Percentiles rank a stretch among this genome's conserved stretches.
Conservation (phyloP, 2,888 invertebrate genomes). For the Nasonia oneida region DNA sequence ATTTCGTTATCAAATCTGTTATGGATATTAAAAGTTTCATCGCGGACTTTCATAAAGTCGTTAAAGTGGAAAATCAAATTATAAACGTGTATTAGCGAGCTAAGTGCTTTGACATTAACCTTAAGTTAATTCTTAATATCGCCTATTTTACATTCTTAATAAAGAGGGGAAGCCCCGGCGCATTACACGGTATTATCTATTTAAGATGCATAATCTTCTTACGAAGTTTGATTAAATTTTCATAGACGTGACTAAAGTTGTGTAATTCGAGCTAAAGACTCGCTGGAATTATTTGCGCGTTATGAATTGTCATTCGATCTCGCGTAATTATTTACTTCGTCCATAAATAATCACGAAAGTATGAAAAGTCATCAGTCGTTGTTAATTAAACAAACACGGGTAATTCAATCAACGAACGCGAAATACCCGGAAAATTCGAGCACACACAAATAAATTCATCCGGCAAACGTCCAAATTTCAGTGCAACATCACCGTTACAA, state of each 20-base stretch:
- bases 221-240: conserved; percentile 1
- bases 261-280: not conserved
- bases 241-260: not conserved
- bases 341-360: no score
- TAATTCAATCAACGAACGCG: not conserved
- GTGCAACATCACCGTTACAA: not conserved
- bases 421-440: not conserved
- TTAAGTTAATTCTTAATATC: conserved; percentile 12
- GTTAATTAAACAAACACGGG: not conserved
- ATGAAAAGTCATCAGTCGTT: not conserved
- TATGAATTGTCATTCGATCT: no score
- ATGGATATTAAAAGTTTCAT: not conserved
- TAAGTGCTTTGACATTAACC: not conserved
- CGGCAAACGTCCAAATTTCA: not conserved
- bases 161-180: not conserved
- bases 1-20: not conserved
- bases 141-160: not conserved
- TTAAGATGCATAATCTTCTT: not conserved
- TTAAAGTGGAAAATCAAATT: not conserved
- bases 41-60: not conserved
- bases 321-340: no score
- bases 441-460: not conserved
- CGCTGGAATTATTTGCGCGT: not conserved
- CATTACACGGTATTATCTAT: not conserved
- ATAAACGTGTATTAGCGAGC: not conserved